A percentile compares a stretch with the other conserved stretches of the same genome.
Evolutionary conservation across 2,888 invertebrate species (phyloP).

Genomic region (Lepidonotus clava): DNA sequence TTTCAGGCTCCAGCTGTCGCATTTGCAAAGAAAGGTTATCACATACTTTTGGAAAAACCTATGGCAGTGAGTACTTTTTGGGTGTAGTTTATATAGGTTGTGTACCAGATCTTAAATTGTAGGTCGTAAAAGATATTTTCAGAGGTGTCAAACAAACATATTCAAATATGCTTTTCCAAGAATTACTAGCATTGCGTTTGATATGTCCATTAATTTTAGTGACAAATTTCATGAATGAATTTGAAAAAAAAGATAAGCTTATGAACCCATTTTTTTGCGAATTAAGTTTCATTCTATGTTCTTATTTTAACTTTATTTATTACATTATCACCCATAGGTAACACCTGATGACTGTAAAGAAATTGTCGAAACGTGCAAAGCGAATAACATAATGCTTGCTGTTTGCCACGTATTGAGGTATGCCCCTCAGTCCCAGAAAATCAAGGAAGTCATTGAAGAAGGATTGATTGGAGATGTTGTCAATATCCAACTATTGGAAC

Average conservation of each 20-base stretch:
- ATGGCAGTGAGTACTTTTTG: conserved; percentile 78
- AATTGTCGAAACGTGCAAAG: conserved; percentile 78
- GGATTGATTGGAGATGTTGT: conserved; percentile 81
- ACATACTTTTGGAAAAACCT: conserved; percentile 81
- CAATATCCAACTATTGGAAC: conserved; percentile 81
- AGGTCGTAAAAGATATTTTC: no score
- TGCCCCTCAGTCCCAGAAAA: conserved; percentile 76
- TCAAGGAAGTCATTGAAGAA: conserved; percentile 79
- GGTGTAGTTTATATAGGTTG: no score
- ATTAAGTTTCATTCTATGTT: not conserved
- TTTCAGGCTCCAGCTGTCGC: conserved; percentile 78
- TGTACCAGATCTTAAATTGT: no score
- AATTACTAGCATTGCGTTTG: no score
- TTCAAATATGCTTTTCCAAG: no score
- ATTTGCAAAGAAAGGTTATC: conserved; percentile 80
- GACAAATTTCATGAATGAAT: no score
- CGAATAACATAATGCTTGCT: conserved; percentile 77
- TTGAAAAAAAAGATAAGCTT: no score
- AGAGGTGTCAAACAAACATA: no score
- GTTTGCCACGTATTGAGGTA: conserved; percentile 81
- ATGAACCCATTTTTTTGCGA: not conserved
- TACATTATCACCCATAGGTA: conserved; percentile 67
- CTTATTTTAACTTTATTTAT: not conserved
- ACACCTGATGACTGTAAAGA: conserved; percentile 80
- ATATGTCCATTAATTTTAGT: no score